Conservation (phyloP, 2,888 invertebrate species). For the Cheilosia vernalis region DNA sequence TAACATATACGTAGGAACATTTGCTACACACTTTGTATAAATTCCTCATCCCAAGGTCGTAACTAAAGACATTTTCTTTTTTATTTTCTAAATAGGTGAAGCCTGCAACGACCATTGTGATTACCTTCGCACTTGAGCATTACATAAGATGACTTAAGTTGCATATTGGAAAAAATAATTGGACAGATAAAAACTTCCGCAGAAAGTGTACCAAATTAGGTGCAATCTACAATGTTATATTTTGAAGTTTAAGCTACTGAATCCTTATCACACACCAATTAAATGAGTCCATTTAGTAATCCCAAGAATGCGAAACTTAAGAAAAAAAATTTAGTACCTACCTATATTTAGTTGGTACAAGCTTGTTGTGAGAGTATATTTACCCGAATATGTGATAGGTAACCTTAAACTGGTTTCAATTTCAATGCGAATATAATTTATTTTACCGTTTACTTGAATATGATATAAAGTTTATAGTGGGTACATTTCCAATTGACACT, state of each 20-base stretch:
- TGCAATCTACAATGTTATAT: too few relatives aligned
- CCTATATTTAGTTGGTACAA: constrained; percentile 7
- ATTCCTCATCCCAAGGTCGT: constrained; percentile 38
- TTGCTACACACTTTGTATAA: constrained; percentile 21
- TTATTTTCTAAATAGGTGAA: constrained; percentile 21
- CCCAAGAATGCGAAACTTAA: constrained; percentile 14
- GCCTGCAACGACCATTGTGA: constrained; percentile 43
- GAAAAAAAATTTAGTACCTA: constrained; percentile 7
- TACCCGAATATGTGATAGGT: constrained; percentile 37
- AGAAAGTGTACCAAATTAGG: constrained; percentile 23
- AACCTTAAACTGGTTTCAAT: constrained; percentile 61
- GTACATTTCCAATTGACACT: constrained; percentile 49
- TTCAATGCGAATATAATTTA: constrained; percentile 4
- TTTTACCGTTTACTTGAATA: constrained; percentile 42
- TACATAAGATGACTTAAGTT: constrained; percentile 69
- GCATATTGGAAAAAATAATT: constrained; percentile 51
- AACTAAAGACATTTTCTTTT: constrained; percentile 39
- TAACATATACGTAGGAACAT: not conserved
- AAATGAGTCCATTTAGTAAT: not conserved
- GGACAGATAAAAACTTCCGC: constrained; percentile 23
- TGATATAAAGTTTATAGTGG: constrained; percentile 3
- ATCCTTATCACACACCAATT: constrained; percentile 42
- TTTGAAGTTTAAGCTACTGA: constrained; percentile 5
- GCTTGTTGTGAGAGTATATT: constrained; percentile 35
- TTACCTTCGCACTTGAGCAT: constrained; percentile 52